These are phyloP conservation scores for Torymus tubicola DNA, from an alignment of 2,888 invertebrate genomes.

Conservation along the genomic window DNA sequence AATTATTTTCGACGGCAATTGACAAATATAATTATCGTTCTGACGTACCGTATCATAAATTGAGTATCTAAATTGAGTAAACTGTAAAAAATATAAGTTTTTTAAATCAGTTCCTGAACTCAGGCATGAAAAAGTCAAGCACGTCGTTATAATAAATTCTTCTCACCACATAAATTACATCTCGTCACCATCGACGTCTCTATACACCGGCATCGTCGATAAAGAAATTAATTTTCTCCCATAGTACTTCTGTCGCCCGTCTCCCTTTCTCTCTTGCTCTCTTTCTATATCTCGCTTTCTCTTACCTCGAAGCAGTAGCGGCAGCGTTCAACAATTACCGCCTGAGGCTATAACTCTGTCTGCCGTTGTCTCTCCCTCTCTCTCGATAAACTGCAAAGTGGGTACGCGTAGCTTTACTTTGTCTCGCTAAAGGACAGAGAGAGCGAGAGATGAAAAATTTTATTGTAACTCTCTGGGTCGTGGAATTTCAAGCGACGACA, in stretches of 20 bases:
- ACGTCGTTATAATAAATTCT: not conserved
- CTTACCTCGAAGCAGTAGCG: no score
- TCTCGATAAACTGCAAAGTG: no score
- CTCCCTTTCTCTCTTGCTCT: no score
- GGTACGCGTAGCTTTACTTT: not conserved
- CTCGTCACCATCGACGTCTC: not conserved
- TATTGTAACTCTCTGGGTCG: constrained; percentile 28
- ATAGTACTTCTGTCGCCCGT: not conserved
- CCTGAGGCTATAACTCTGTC: not conserved
- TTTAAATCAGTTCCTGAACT: no score
- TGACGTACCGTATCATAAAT: no score
- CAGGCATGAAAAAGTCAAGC: no score
- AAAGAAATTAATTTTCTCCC: constrained; percentile 21
- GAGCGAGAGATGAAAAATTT: constrained; percentile 39
- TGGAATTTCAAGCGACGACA: constrained; percentile 21
- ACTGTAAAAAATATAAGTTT: no score
- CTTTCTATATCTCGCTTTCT: no score
- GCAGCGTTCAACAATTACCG: constrained; percentile 21
- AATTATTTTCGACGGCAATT: no score
- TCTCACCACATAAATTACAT: not conserved
- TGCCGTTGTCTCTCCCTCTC: not conserved
- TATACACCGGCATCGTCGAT: not conserved
- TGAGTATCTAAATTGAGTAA: no score
- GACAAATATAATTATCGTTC: no score
- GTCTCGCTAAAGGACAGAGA: not conserved